Evolutionary conservation across 35 echinoderm and acorn worm genomes (phyloP), one percentile per base, ranked within the genome.

Genomic region (Nesometra sesokonis): DNA sequence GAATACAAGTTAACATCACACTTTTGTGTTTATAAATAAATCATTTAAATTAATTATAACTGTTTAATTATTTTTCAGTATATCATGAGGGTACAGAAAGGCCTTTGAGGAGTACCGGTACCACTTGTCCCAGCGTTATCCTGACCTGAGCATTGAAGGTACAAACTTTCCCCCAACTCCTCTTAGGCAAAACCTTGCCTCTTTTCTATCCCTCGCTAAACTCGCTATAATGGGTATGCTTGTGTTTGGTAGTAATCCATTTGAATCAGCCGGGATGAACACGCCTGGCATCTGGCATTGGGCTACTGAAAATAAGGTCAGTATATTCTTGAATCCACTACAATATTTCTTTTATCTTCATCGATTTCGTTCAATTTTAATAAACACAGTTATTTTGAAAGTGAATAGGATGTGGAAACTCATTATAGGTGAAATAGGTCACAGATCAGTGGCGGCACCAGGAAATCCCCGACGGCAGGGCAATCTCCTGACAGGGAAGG

Each of bases 11-110:
- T 43, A 43, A 7, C 15, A 43, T 43, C 15, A 7, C 15, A 7
- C 4, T 43, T 15, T 43, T 7, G 4, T 43, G 15, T 43, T 4
- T 43, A 43, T 43, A 15, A 43, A 43, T 43, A 15, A 43, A 43
- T 43, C 15, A n/a, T 43, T 15, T 43, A 43, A 43, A 43, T 43
- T 43, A 43, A 7, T 43, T 15, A 43, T 43, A 7, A 43, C 38
- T 43, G 15, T 67, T 67, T 43, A 15, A n/a, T n/a, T 67, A 13
- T n/a, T 21, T 82, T 85, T 0, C 90, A 97, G 95, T 84, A 93
- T 97, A 83, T 97, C 95, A 87, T 97, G 95, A 97, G 95, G 95
- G 40, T 97, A 97, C 92, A 85, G 95, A 52, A 87, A 93, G 47
- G 86, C 94, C 84, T 97, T 93, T 87, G 92, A 97, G 88, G 92